phyloP scores from a whole-genome alignment of 1,140 invertebrate genomes.

The Brachionus asplanchnoidis region DNA sequence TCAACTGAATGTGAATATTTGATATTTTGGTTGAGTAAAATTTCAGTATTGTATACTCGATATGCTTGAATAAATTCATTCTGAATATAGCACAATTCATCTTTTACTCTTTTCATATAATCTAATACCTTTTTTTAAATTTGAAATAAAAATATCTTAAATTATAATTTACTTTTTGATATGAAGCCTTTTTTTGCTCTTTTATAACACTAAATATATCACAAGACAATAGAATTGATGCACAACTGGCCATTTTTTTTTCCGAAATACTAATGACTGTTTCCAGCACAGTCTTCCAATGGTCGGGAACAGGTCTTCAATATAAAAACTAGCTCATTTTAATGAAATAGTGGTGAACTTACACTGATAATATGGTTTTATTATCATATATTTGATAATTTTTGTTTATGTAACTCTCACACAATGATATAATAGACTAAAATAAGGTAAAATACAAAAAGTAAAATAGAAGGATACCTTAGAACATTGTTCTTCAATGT shows the following conservation, averaged over 20 bases:
- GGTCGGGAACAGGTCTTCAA: neutral
- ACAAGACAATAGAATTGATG: neutral
- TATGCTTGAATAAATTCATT: neutral
- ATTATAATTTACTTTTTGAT: neutral
- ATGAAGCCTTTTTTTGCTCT: neutral
- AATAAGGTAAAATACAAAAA: neutral
- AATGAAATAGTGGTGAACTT: neutral
- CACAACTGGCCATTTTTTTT: neutral
- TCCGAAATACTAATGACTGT: neutral
- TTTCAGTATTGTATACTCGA: neutral
- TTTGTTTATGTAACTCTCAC: neutral
- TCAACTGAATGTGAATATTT: neutral
- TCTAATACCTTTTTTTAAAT: neutral
- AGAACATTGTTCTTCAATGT: neutral
- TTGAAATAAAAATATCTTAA: neutral
- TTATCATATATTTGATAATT: neutral
- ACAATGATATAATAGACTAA: neutral
- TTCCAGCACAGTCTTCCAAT: neutral
- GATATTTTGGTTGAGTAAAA: neutral
- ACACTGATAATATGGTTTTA: neutral
- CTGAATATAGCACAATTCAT: neutral
- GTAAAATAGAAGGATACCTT: neutral
- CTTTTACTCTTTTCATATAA: neutral
- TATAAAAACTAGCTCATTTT: no score
- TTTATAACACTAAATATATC: neutral